phyloP scores from a whole-genome alignment of 92 coral and sea anemone species.

The Zoanthus sociatus region DNA sequence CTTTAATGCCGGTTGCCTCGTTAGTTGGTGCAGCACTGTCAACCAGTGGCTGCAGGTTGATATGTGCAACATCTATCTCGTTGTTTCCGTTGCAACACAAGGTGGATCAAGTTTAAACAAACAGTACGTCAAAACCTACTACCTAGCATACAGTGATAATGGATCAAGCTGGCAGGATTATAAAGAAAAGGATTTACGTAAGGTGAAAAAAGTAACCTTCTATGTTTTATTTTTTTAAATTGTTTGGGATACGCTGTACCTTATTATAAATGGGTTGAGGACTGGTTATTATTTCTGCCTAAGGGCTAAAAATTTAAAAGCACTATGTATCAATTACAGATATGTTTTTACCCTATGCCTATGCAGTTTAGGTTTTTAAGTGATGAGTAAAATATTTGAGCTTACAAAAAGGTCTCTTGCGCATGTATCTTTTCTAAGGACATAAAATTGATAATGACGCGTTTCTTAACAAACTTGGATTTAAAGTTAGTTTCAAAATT shows the following conservation, averaged over 20 bases:
- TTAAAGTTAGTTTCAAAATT: no score
- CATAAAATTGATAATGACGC: no score
- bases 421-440: no score
- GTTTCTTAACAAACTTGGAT: no score
- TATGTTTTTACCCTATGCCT: no score
- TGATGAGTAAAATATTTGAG: no score
- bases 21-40: not conserved
- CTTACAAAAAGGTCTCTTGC: no score
- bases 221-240: not conserved
- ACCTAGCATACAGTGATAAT: conserved; percentile 1
- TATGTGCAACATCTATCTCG: conserved; percentile 9
- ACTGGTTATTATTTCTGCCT: no score
- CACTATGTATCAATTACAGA: no score
- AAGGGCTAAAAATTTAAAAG: no score
- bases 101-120: not conserved
- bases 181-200: not conserved
- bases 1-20: not conserved
- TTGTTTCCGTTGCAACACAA: conserved; percentile 43
- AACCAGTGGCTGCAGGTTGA: conserved; percentile 30
- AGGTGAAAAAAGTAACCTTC: not conserved
- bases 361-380: no score
- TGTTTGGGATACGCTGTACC: not conserved
- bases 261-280: no score
- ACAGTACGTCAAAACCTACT: not conserved
- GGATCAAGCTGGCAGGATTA: not conserved